Base-by-base conservation (phyloP, 2,797 vertebrate species). In the Myoxocephalus aenaeus region DNA sequence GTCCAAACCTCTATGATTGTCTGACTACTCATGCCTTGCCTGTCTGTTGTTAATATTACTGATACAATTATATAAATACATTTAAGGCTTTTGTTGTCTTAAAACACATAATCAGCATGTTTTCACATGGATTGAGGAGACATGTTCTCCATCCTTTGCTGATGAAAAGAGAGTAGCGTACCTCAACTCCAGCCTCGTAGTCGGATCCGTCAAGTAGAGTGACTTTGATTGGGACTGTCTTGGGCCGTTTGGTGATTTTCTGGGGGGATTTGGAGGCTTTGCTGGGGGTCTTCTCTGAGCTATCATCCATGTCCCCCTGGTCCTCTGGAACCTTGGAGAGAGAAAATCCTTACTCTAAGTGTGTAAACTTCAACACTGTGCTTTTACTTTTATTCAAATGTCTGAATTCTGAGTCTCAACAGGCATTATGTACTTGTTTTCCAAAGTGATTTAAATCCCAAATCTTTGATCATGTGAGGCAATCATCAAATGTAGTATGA, bases 241-340 rank as follows among this genome's bases (percentile, higher is more conserved):
- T 99, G 73, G 96, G 94, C 81, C 98, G 96, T 90, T 98, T 99
- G 89, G 84, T 94, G 65, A 87, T 95, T 94, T 97, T 99, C 94
- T 99, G 97, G 14, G 98, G 98, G 0, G 98, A 99, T 86, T 96
- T 97, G 89, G 98, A 97, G 83, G 96, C 96, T 93, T 97, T 98
- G 92, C 97, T 98, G 73, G 98, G 98, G 0, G 98, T 99, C 94
- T 97, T 97, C 87, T 99, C 98, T 0, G 97, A 98, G 59, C 97
- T 95, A 81, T 97, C 96, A 0, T 99, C 98, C 0, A 96, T 93
- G 72, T 98, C 98, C 57, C 96, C 95, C 51, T 96, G 95, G 84
- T 96, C 96, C 92, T 97, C 95, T 11, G 93, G 93, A 59, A 93
- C 83, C 92, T 95, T 87, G 25, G 66, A 79, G 56, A 91, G 81